These are phyloP conservation scores for Lasiurus cinereus DNA, from an alignment of 2,113 vertebrate genomes.

Conservation along the genomic window DNA sequence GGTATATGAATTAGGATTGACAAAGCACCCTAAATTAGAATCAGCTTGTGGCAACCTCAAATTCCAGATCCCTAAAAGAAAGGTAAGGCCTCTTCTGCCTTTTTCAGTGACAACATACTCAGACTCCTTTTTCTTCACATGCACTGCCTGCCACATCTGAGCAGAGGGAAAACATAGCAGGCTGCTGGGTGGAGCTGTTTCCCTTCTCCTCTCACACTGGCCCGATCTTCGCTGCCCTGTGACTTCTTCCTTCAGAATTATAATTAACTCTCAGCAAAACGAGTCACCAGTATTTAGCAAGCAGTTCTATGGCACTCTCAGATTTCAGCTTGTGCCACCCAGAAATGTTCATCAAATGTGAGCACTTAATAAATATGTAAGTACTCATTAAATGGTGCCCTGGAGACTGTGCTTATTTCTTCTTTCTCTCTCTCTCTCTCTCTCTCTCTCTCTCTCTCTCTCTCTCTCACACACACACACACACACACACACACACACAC, in stretches of 20 bases:
- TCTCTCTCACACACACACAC: neutral
- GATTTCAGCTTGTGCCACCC: neutral
- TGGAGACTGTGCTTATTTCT: neutral
- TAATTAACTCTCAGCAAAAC: conserved; percentile 4
- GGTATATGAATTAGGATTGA: neutral
- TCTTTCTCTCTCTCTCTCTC: neutral
- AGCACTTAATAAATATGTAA: neutral
- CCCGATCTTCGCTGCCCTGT: neutral
- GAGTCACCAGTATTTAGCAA: neutral
- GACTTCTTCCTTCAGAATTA: neutral
- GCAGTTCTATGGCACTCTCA: neutral
- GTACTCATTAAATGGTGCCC: neutral
- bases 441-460: too few relatives aligned
- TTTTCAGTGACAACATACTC: neutral
- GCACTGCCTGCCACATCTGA: neutral
- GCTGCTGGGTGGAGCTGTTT: neutral
- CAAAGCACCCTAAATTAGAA: neutral
- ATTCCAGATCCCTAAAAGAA: neutral
- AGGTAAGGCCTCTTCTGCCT: neutral
- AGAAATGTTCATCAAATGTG: neutral
- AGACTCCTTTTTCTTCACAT: neutral
- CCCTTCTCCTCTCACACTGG: neutral
- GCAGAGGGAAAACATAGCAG: neutral
- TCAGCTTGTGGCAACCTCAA: neutral
- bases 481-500: neutral